phyloP scores from a whole-genome alignment of 1,140 invertebrate genomes.

The Luehdorfia chinensis region DNA sequence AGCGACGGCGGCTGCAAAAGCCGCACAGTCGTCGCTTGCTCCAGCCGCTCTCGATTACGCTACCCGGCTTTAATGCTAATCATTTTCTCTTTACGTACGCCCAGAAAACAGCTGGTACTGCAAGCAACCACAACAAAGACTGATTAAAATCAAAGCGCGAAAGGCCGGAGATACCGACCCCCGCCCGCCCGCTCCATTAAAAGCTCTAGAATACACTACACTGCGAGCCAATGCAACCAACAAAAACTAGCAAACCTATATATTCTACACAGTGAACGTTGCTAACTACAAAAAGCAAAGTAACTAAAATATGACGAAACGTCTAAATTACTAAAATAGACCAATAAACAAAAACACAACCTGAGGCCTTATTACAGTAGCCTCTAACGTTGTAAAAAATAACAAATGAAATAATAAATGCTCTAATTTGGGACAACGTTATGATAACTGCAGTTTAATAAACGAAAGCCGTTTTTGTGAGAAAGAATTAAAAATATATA shows the following conservation, averaged over 20 bases:
- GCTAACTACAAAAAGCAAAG: not conserved
- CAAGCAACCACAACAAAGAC: slow-evolving; percentile 77
- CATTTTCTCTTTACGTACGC: slow-evolving; percentile 77
- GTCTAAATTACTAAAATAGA: not conserved
- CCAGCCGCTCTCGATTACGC: slow-evolving; percentile 32
- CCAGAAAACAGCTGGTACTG: slow-evolving; percentile 87
- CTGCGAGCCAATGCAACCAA: slow-evolving; percentile 4
- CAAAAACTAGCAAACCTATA: not conserved
- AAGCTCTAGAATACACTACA: slow-evolving; percentile 24
- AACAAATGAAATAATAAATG: too few species aligned
- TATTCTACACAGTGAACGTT: not conserved
- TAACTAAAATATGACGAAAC: not conserved
- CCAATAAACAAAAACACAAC: not conserved
- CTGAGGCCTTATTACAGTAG: too few species aligned
- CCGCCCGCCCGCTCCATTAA: slow-evolving; percentile 39
- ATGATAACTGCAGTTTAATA: too few species aligned
- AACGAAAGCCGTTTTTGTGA: too few species aligned
- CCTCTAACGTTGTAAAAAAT: too few species aligned
- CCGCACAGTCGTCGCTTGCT: slow-evolving; percentile 20
- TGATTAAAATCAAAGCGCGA: slow-evolving; percentile 46
- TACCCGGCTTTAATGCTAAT: slow-evolving; percentile 54
- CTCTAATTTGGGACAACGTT: too few species aligned
- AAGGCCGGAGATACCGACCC: slow-evolving; percentile 26
- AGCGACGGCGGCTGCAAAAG: slow-evolving; percentile 14
- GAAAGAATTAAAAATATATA: too few species aligned